Evolutionary conservation across 2,113 vertebrate genomes (phyloP).

Genomic region (Alligator sinensis): DNA sequence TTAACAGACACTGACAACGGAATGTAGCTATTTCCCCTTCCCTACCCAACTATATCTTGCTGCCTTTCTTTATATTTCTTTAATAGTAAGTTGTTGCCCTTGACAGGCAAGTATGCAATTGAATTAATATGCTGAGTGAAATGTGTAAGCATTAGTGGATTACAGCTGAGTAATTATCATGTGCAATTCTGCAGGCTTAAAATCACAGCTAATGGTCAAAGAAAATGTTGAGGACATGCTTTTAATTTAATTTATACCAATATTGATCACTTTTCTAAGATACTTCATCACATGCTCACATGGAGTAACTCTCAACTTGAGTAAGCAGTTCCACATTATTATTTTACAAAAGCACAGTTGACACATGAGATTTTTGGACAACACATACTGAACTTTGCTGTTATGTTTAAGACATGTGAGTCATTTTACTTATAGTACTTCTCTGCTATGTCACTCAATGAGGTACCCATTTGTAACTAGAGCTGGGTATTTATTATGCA

Average conservation of each 20-base stretch:
- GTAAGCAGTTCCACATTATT: too few relatives aligned
- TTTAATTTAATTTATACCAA: neutral
- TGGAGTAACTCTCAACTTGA: neutral
- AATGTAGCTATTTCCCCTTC: neutral
- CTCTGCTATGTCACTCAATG: neutral
- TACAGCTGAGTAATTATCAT: neutral
- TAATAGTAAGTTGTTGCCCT: neutral
- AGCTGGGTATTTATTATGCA: neutral
- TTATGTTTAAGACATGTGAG: neutral
- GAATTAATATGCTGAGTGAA: neutral
- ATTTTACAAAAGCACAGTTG: too few relatives aligned
- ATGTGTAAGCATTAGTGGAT: neutral
- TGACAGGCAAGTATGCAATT: neutral
- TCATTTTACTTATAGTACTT: neutral
- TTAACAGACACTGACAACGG: slow-evolving; percentile 1
- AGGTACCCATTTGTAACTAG: neutral
- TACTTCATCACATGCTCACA: neutral
- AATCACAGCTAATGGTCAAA: neutral
- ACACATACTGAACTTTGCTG: neutral
- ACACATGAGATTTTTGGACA: neutral
- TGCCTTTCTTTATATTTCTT: neutral
- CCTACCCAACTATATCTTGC: neutral
- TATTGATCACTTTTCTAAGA: neutral
- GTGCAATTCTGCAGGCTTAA: neutral
- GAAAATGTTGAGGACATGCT: neutral